These are phyloP conservation scores for Trichogramma pretiosum DNA, from an alignment of 1,140 invertebrate species.

Conservation along the genomic window DNA sequence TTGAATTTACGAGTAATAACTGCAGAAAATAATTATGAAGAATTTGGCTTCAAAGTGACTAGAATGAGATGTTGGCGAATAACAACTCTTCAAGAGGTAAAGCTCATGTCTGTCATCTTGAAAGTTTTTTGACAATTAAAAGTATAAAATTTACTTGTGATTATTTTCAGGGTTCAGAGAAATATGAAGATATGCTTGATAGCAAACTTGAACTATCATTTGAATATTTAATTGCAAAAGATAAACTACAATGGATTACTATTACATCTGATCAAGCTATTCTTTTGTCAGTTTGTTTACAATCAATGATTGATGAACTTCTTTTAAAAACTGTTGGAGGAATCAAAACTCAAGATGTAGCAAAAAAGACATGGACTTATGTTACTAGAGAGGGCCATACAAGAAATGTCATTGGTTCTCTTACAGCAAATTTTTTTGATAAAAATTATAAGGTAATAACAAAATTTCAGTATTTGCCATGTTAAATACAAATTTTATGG, in stretches of 20 bases:
- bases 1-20: conserved; percentile 55
- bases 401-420: conserved; percentile 31
- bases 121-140: conserved; percentile 4
- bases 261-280: conserved; percentile 84
- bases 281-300: conserved; percentile 88
- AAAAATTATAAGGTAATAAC: conserved; percentile 26
- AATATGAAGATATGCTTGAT: conserved; percentile 29
- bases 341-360: conserved; percentile 30
- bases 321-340: conserved; percentile 67
- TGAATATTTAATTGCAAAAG: conserved; percentile 90
- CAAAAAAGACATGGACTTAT: conserved; percentile 45
- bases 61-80: conserved; percentile 95
- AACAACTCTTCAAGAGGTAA: conserved; percentile 73
- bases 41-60: conserved; percentile 84
- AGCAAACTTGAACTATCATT: conserved; percentile 76
- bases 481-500: neutral
- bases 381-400: conserved; percentile 50
- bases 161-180: conserved; percentile 28
- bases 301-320: conserved; percentile 91
- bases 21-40: conserved; percentile 43
- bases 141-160: conserved; percentile 3
- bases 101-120: too few species aligned
- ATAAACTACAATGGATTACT: conserved; percentile 87
- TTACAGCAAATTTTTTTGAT: conserved; percentile 26
- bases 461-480: too few species aligned